A percentile compares a stretch with the other conserved stretches of the same genome.
These are phyloP conservation scores for Megaceryle alcyon DNA, from an alignment of 2,797 vertebrate species.

Conservation along the genomic window DNA sequence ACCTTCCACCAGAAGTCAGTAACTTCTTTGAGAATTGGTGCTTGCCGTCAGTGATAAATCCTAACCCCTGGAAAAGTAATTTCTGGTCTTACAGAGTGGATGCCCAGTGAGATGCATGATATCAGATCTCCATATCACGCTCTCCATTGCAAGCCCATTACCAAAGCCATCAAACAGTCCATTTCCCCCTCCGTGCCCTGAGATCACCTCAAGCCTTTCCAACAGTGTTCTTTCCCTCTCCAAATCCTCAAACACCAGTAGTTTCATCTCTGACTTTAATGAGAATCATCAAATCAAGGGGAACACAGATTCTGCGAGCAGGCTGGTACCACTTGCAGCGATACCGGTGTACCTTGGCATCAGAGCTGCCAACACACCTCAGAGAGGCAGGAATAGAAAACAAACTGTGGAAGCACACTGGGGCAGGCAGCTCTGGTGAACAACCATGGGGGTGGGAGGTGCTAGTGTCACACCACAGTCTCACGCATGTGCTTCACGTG, in stretches of 20 bases:
- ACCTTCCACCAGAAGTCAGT: neutral
- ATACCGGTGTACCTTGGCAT: neutral
- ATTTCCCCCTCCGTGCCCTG: neutral
- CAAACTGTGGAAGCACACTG: neutral
- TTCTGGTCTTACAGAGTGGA: neutral
- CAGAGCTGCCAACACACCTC: neutral
- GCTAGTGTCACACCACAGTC: conserved; percentile 51
- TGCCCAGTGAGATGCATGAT: neutral
- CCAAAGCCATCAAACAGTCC: neutral
- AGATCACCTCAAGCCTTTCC: neutral
- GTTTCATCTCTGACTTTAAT: conserved; percentile 55
- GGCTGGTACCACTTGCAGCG: neutral
- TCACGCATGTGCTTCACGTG: conserved; percentile 34
- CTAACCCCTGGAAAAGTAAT: neutral
- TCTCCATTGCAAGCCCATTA: neutral
- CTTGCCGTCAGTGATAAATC: neutral
- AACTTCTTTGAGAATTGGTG: neutral
- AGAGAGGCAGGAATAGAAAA: neutral
- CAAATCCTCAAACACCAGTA: neutral
- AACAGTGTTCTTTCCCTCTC: neutral
- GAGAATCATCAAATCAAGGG: conserved; percentile 22
- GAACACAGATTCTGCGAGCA: conserved; percentile 19
- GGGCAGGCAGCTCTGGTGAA: conserved; percentile 10
- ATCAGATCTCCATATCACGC: neutral
- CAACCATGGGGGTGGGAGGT: conserved; percentile 12